Evolutionary conservation across 2,888 invertebrate genomes (phyloP).

Genomic region (Ellobium chinense): DNA sequence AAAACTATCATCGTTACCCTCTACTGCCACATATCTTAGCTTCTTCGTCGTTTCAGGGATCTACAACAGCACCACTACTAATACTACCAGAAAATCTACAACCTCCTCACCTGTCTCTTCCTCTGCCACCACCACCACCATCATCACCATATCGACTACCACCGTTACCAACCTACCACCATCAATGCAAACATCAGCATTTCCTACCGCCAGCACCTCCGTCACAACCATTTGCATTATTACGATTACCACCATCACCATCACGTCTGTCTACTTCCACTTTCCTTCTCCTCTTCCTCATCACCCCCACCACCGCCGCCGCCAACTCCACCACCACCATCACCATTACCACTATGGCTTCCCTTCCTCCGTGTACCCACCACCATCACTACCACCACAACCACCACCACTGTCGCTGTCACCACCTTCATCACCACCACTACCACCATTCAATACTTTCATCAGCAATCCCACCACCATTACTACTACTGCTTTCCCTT

Average conservation of each 20-base stretch:
- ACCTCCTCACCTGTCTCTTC: neutral
- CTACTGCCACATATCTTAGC: no score
- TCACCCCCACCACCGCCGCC: neutral
- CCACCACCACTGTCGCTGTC: neutral
- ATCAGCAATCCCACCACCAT: slow-evolving; percentile 2
- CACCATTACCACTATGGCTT: neutral
- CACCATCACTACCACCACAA: neutral
- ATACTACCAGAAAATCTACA: no score
- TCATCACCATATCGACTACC: neutral
- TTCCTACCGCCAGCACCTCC: neutral
- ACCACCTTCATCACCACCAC: neutral
- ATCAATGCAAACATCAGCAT: neutral
- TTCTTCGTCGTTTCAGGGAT: neutral
- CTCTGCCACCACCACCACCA: neutral
- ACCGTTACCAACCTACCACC: neutral
- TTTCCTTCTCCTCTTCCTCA: no score
- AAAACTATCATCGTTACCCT: neutral
- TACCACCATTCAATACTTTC: neutral
- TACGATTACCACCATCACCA: neutral
- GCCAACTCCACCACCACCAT: neutral
- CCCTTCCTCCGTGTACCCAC: no score
- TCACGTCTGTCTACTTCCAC: no score
- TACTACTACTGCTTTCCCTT: no score
- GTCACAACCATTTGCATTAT: neutral
- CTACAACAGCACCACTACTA: neutral